phyloP scores from a whole-genome alignment of 2,797 vertebrate species.

The Chlorospingus flavigularis region DNA sequence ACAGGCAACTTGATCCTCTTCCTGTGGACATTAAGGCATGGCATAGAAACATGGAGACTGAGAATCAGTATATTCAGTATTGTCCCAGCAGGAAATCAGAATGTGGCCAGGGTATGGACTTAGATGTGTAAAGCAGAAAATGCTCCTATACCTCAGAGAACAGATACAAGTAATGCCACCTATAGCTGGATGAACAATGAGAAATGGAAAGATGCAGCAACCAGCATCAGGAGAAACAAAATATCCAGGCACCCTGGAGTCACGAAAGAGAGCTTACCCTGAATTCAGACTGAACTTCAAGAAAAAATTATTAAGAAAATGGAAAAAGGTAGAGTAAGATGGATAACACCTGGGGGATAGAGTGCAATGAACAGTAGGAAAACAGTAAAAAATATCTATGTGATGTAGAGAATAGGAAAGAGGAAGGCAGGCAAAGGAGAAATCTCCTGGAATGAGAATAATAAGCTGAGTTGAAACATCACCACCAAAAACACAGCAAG shows the following conservation, averaged over 20 bases:
- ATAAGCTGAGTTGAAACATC: background rate
- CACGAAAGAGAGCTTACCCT: background rate
- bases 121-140: background rate
- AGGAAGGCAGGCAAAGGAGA: background rate
- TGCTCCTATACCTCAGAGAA: background rate
- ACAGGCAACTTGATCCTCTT: background rate
- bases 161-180: background rate
- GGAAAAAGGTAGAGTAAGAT: background rate
- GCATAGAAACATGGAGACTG: background rate
- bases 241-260: background rate
- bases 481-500: background rate
- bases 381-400: background rate
- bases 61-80: background rate
- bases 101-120: background rate
- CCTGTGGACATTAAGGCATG: background rate
- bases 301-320: background rate
- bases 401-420: background rate
- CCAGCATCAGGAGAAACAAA: background rate
- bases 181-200: background rate
- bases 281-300: background rate
- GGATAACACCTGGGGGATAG: background rate
- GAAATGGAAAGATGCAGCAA: background rate
- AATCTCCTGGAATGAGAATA: background rate
- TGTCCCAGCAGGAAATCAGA: background rate
- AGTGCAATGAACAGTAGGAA: background rate